Conservation (phyloP, 1,140 invertebrate species). For the Amyelois transitella region DNA sequence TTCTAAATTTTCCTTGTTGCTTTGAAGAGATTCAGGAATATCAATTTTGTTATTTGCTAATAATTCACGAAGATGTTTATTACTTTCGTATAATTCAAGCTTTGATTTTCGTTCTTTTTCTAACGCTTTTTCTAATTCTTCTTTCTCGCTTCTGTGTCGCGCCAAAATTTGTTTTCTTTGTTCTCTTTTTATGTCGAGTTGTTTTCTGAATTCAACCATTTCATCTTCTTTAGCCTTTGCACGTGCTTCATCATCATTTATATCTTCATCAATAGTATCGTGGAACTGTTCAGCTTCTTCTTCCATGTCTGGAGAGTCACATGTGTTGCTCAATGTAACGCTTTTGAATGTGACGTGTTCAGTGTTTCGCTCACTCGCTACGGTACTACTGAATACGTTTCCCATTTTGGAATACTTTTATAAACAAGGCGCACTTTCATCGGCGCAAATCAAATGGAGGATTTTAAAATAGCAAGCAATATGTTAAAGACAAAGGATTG, state of each 20-base stretch:
- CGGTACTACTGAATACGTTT: conserved; percentile 53
- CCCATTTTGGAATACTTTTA: conserved; percentile 71
- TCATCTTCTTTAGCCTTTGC: conserved; percentile 52
- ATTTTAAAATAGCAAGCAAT: conserved; percentile 50
- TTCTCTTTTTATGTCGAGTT: conserved; percentile 75
- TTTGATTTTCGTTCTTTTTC: conserved; percentile 70
- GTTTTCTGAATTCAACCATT: conserved; percentile 76
- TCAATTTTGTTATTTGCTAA: conserved; percentile 50
- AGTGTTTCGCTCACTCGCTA: conserved; percentile 29
- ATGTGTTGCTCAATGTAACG: conserved; percentile 46
- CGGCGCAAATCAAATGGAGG: conserved; percentile 21
- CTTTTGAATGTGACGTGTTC: conserved; percentile 38
- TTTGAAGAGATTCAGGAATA: conserved; percentile 41
- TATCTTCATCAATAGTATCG: conserved; percentile 22
- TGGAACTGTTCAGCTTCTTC: conserved; percentile 12
- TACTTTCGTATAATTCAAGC: conserved; percentile 55
- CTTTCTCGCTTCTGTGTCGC: conserved; percentile 75
- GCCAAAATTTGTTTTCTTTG: conserved; percentile 75
- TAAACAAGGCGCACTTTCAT: conserved; percentile 45
- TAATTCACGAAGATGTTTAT: conserved; percentile 63
- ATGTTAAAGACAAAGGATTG: conserved; percentile 66
- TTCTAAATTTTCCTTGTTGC: conserved; percentile 31
- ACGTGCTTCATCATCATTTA: conserved; percentile 43
- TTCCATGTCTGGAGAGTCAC: conserved; percentile 18
- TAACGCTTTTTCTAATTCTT: conserved; percentile 72